These are phyloP conservation scores for Camponotus floridanus DNA, from an alignment of 1,140 invertebrate genomes.

Conservation along the genomic window DNA sequence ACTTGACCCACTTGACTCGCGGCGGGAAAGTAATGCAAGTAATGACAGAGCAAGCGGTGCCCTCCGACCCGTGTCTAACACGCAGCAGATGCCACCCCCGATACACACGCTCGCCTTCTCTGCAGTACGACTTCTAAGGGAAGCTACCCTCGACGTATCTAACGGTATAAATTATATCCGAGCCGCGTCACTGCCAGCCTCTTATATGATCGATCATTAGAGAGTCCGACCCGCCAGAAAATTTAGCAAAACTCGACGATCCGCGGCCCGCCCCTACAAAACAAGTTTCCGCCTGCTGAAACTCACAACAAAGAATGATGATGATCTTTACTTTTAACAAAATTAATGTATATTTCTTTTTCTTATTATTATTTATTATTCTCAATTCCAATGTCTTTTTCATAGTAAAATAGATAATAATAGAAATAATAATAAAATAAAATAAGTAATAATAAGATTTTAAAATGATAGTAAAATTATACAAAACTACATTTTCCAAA, in stretches of 20 bases:
- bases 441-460: neutral
- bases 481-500: neutral
- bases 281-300: conserved; percentile 22
- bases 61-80: conserved; percentile 86
- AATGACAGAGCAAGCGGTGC: conserved; percentile 82
- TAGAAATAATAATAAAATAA: neutral
- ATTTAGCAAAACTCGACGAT: conserved; percentile 80
- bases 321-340: conserved; percentile 38
- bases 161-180: conserved; percentile 86
- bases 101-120: conserved; percentile 41
- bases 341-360: neutral
- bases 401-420: neutral
- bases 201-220: conserved; percentile 86
- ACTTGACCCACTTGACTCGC: conserved; percentile 83
- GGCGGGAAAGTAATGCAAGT: conserved; percentile 77
- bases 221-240: conserved; percentile 84
- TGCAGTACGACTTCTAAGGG: conserved; percentile 74
- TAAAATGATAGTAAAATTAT: neutral
- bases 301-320: conserved; percentile 39
- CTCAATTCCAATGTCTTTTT: neutral
- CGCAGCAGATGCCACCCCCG: conserved; percentile 85
- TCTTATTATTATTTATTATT: neutral
- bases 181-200: conserved; percentile 84
- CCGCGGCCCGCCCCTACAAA: conserved; percentile 41
- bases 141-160: conserved; percentile 83